Conservation (phyloP, 1,140 invertebrate genomes). For the Trachymyrmex cornetzi region DNA sequence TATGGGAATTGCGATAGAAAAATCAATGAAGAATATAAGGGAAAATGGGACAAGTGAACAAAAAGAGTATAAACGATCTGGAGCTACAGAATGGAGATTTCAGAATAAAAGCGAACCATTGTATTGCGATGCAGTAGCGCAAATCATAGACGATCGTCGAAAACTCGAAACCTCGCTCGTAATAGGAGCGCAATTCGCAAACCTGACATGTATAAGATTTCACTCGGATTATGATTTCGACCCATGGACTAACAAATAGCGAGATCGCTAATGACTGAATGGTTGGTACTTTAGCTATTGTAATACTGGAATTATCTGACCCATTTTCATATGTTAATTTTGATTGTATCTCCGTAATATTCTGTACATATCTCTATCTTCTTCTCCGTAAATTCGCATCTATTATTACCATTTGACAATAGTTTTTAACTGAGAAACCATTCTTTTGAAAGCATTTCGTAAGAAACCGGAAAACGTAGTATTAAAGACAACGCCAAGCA, state of each 20-base stretch:
- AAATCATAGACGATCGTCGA: conserved; percentile 46
- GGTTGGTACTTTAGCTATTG: neutral
- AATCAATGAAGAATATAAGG: conserved; percentile 53
- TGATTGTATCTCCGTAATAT: neutral
- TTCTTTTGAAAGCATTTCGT: neutral
- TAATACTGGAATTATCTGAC: neutral
- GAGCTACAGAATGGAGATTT: conserved; percentile 53
- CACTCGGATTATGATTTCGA: conserved; percentile 25
- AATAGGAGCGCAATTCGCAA: conserved; percentile 42
- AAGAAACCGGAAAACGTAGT: conserved; percentile 9
- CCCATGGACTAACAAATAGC: neutral
- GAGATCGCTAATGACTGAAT: neutral
- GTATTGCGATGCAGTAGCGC: conserved; percentile 46
- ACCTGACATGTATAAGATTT: conserved; percentile 33
- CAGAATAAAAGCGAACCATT: conserved; percentile 40
- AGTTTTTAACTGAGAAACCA: neutral
- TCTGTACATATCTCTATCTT: neutral
- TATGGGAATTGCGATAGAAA: conserved; percentile 47
- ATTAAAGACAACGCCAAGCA: conserved; percentile 22
- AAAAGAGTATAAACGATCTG: conserved; percentile 38
- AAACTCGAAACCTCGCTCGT: conserved; percentile 38
- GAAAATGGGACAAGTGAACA: conserved; percentile 36
- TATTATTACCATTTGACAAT: neutral
- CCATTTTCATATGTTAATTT: conserved; percentile 10
- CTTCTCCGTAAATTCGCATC: neutral